Conservation (phyloP, 2,888 invertebrate species). For the Cantharis rufa region DNA sequence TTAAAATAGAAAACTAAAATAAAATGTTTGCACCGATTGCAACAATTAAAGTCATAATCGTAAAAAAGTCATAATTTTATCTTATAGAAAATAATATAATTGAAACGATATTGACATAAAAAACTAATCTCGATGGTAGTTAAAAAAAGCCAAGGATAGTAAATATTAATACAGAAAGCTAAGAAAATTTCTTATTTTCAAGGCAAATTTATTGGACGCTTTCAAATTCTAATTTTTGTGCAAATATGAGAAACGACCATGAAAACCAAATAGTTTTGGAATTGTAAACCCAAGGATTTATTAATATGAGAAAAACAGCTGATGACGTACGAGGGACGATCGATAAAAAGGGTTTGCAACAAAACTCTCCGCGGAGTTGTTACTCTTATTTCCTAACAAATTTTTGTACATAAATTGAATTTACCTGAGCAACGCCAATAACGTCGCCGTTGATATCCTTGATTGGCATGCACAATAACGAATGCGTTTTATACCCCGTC, state of each 20-base stretch:
- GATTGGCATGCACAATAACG: conserved; percentile 94
- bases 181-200: conserved; percentile 4
- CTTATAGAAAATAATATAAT: neutral
- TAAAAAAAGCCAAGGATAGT: conserved; percentile 1
- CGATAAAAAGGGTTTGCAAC: neutral
- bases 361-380: no score
- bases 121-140: neutral
- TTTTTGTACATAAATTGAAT: neutral
- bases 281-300: neutral
- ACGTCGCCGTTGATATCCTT: conserved; percentile 93
- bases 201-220: neutral
- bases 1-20: neutral
- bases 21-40: neutral
- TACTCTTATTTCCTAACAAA: neutral
- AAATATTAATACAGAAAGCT: neutral
- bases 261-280: conserved; percentile 2
- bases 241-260: conserved; percentile 4
- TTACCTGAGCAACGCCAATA: conserved; percentile 93
- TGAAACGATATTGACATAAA: neutral
- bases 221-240: conserved; percentile 16
- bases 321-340: neutral
- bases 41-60: neutral
- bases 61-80: neutral
- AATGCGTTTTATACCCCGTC: conserved; percentile 91
- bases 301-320: neutral